Evolutionary conservation across 2,888 invertebrate species (phyloP).

Genomic region (Danaus chrysippus): DNA sequence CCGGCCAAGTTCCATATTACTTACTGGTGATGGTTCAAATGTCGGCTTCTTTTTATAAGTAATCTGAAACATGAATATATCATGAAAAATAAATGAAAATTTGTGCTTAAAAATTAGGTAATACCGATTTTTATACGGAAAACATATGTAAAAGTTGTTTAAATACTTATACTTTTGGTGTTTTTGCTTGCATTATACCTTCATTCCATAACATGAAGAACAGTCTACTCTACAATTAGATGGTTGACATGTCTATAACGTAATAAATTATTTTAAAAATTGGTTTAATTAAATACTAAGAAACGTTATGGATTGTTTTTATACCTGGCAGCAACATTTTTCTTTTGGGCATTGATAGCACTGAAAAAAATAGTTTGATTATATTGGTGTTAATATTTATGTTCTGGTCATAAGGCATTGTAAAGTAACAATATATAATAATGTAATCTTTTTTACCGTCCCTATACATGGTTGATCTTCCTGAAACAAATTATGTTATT

Average conservation of each 20-base stretch:
- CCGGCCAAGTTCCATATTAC: too few species aligned
- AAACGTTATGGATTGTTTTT: background rate
- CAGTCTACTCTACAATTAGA: constrained; percentile 46
- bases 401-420: too few species aligned
- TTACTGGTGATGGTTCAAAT: constrained; percentile 47
- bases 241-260: constrained; percentile 39
- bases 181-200: constrained; percentile 38
- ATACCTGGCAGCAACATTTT: constrained; percentile 44
- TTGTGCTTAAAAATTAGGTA: too few species aligned
- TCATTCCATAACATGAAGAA: constrained; percentile 46
- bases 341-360: constrained; percentile 26
- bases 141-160: background rate
- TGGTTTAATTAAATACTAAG: background rate
- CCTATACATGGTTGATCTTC: constrained; percentile 30
- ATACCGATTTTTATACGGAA: too few species aligned
- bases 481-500: constrained; percentile 20
- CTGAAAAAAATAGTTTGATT: constrained; percentile 32
- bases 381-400: background rate
- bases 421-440: background rate
- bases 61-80: constrained; percentile 44
- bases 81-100: too few species aligned
- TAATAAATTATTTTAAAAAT: background rate
- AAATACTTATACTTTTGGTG: background rate
- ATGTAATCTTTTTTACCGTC: constrained; percentile 23
- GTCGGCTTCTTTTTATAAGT: constrained; percentile 47